These are phyloP conservation scores for Paragorgia papillata DNA, from an alignment of 92 coral and sea anemone species.

Conservation along the genomic window DNA sequence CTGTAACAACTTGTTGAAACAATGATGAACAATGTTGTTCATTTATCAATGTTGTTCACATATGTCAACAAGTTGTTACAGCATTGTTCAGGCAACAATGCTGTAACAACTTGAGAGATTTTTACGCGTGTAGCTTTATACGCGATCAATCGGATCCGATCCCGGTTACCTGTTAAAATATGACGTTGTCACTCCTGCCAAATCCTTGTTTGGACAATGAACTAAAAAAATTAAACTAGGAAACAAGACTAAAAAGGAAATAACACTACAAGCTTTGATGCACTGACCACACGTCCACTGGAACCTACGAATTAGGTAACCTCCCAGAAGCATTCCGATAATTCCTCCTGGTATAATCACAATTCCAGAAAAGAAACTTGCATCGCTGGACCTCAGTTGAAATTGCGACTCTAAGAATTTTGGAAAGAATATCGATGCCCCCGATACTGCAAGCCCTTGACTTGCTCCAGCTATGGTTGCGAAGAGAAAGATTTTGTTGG, in stretches of 20 bases:
- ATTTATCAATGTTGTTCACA: too few relatives aligned
- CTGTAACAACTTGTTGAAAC: too few relatives aligned
- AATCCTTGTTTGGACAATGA: conserved; percentile 81
- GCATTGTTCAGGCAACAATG: too few relatives aligned
- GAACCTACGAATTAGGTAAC: conserved; percentile 70
- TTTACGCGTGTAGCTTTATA: too few relatives aligned
- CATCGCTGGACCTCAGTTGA: conserved; percentile 66
- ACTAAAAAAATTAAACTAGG: conserved; percentile 59
- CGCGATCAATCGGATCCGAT: too few relatives aligned
- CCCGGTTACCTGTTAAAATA: conserved; percentile 63
- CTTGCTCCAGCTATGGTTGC: conserved; percentile 80
- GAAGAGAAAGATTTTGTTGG: conserved; percentile 75
- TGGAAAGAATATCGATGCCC: conserved; percentile 84
- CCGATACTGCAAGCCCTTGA: conserved; percentile 91
- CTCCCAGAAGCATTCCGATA: conserved; percentile 88
- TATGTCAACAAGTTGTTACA: too few relatives aligned
- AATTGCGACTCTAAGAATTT: conserved; percentile 91
- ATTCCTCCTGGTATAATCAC: conserved; percentile 89
- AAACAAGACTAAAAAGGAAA: conserved; percentile 71
- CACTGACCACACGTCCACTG: conserved; percentile 83
- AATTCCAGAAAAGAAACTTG: conserved; percentile 76
- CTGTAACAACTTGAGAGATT: too few relatives aligned
- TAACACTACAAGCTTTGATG: conserved; percentile 73
- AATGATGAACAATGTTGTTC: too few relatives aligned
- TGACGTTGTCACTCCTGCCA: conserved; percentile 72